Base-by-base conservation (phyloP, 2,113 vertebrate genomes). In the Microcebus ravelobensis region DNA sequence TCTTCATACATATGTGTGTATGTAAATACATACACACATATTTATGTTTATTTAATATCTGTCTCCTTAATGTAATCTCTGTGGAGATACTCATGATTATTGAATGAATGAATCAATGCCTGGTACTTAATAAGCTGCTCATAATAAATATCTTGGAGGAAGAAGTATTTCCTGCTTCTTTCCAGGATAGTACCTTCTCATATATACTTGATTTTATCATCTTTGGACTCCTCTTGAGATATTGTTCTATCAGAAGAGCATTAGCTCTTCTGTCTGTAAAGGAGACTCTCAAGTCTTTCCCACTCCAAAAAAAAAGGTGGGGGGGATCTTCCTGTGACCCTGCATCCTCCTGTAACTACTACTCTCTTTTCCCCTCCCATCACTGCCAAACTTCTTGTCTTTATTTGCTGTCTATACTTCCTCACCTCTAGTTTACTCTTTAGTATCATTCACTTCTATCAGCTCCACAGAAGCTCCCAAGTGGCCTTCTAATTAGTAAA, bases 401-500 rank as follows among this genome's bases (percentile, higher is more conserved):
- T 1, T 80, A 61, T 61, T 89, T 65, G 27, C 57, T 93, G 6
- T 81, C 15, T 90, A 10, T 68, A 67, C 9, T 95, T 89, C 11
- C 34, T 92, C 36, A 79, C 8, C 25, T 84, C 93, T 79, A 10
- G 42, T 70, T 70, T 83, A 57, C 20, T 61, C 25, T 17, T 84
- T 84, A 67, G 31, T 88, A 59, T 57, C 83, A 88, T 79, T 94
- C 82, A 67, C 45, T 57, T 83, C 6, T 91, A 15, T 52, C 15
- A 55, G 12, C 14, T 83, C 20, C 70, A 87, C 21, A 83, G 17
- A 73, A 63, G 55, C n/a, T 61, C 31, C 27, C 73, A 77, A 73
- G 27, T 88, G 79, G 14, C 84, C 57, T 86, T 73, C 36, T 95
- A 74, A 52, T 65, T 55, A 89, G 65, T 67, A 86, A 94, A n/a